A percentile compares a stretch with the other conserved stretches of the same genome.
Conservation (phyloP, 2,113 vertebrate genomes). For the Origma solitaria region DNA sequence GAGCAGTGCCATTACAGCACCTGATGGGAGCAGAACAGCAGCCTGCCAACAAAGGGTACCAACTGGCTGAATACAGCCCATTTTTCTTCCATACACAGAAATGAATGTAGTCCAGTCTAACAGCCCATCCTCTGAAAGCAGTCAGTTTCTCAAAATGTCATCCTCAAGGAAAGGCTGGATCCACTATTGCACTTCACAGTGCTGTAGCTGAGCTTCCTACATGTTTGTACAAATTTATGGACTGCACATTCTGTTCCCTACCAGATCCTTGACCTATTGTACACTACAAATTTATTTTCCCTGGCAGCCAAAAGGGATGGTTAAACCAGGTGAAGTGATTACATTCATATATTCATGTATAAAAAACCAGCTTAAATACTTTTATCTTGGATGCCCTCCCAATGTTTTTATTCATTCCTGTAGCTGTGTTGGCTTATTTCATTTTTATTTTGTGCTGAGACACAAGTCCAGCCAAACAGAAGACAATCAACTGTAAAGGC, state of each 20-base stretch:
- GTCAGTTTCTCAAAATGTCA: not conserved
- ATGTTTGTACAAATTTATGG: not conserved
- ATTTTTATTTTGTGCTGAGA: not conserved
- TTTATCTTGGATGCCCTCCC: not conserved
- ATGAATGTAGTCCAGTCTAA: not conserved
- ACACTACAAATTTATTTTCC: not conserved
- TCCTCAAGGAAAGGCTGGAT: constrained; percentile 6
- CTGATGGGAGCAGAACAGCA: not conserved
- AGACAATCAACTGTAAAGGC: not conserved
- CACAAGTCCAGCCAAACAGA: not conserved
- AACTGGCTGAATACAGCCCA: not conserved
- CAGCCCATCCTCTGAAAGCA: not conserved
- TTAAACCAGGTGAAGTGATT: constrained; percentile 1
- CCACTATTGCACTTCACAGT: not conserved
- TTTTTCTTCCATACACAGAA: not conserved
- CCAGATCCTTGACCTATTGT: constrained; percentile 7
- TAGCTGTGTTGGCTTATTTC: not conserved
- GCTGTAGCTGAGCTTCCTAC: not conserved
- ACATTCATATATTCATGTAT: not conserved
- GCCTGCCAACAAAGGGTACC: not conserved
- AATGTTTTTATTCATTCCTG: not conserved
- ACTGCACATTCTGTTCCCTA: not conserved
- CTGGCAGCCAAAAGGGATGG: not conserved
- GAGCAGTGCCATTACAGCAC: not conserved
- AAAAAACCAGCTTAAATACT: not conserved